phyloP scores from a whole-genome alignment of 2,888 invertebrate genomes.

The Slavum lentiscoides region DNA sequence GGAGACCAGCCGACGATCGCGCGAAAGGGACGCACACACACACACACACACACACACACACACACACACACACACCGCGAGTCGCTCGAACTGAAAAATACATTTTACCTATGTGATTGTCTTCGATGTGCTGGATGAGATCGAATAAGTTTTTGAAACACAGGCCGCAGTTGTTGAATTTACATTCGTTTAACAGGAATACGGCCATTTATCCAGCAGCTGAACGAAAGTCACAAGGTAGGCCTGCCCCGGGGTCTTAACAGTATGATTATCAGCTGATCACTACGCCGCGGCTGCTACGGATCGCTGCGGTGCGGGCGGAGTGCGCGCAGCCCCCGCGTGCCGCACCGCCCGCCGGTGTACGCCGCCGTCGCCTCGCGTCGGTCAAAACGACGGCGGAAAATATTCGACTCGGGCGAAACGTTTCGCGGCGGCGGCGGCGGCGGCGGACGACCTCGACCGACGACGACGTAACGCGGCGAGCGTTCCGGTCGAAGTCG shows the following conservation, averaged over 20 bases:
- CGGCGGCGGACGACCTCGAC: no score
- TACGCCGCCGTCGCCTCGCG: no score
- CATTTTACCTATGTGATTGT: slow-evolving; percentile 78
- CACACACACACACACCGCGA: no score
- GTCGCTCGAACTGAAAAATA: background rate
- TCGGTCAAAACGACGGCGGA: no score
- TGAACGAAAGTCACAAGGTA: slow-evolving; percentile 47
- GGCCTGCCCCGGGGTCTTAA: slow-evolving; percentile 14
- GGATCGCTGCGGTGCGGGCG: background rate
- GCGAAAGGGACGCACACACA: no score
- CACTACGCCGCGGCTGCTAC: background rate
- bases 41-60: no score
- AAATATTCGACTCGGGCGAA: no score
- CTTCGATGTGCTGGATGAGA: slow-evolving; percentile 85
- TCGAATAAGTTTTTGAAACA: slow-evolving; percentile 79
- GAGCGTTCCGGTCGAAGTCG: no score
- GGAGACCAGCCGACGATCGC: no score
- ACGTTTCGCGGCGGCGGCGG: no score
- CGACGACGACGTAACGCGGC: no score
- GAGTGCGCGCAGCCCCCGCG: slow-evolving; percentile 10
- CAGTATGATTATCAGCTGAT: slow-evolving; percentile 52
- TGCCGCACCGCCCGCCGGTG: no score
- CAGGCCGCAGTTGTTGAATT: slow-evolving; percentile 83
- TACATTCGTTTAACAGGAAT: slow-evolving; percentile 87
- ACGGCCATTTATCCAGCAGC: slow-evolving; percentile 70